Conservation (phyloP, 2,888 invertebrate genomes). For the Toxonevra muliebris region DNA sequence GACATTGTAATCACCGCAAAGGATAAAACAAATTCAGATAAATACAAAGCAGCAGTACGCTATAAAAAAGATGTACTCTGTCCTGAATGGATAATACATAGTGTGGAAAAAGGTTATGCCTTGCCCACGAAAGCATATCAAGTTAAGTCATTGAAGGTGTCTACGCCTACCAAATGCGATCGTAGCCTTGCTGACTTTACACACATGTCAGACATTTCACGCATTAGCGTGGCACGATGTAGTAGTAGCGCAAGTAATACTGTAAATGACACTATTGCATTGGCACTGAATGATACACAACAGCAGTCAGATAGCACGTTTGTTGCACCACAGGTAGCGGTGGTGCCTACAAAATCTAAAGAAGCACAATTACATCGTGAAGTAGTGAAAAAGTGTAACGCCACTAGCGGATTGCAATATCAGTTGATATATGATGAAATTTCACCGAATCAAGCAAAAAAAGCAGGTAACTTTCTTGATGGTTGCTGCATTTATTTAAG, state of each 20-base stretch:
- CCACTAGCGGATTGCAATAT: conserved; percentile 34
- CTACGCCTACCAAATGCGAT: conserved; percentile 73
- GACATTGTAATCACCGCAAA: conserved; percentile 62
- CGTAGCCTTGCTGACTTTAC: conserved; percentile 59
- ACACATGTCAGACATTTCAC: conserved; percentile 58
- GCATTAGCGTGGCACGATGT: conserved; percentile 50
- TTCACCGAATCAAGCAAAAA: conserved; percentile 74
- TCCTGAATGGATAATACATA: conserved; percentile 82
- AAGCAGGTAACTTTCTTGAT: conserved; percentile 84
- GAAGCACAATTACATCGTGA: conserved; percentile 42
- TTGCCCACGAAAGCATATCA: conserved; percentile 71
- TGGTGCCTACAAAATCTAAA: conserved; percentile 32
- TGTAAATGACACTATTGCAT: conserved; percentile 47
- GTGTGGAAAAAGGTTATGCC: conserved; percentile 76
- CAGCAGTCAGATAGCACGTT: conserved; percentile 29
- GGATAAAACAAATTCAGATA: conserved; percentile 57
- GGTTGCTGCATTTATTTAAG: conserved; percentile 82
- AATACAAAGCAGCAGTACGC: conserved; percentile 61
- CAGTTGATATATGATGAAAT: conserved; percentile 60
- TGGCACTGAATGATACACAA: conserved; percentile 41
- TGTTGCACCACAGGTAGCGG: conserved; percentile 34
- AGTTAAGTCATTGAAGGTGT: conserved; percentile 71
- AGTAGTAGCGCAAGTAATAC: conserved; percentile 39
- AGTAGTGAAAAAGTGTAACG: conserved; percentile 39
- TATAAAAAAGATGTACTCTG: conserved; percentile 71